Percentiles rank a stretch among this genome's conserved stretches.
phyloP scores from a whole-genome alignment of 1,140 invertebrate genomes.

The Leptonema lineaticorne region DNA sequence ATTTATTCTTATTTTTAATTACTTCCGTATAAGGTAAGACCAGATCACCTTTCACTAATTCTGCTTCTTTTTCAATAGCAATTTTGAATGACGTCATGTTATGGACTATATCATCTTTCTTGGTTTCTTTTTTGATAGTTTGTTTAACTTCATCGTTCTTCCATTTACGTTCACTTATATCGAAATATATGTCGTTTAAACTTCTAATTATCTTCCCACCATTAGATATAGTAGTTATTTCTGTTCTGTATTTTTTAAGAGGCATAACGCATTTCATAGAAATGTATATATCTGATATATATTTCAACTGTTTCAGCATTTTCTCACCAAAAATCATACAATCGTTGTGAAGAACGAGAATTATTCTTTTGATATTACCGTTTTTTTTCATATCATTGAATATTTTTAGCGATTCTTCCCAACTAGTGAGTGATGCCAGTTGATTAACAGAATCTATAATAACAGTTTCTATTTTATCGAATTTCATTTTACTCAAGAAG shows the following conservation, averaged over 20 bases:
- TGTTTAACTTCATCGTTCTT: constrained; percentile 49
- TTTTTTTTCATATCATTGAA: constrained; percentile 42
- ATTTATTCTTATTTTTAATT: constrained; percentile 52
- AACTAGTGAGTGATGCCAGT: constrained; percentile 47
- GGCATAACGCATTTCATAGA: constrained; percentile 46
- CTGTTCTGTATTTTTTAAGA: constrained; percentile 45
- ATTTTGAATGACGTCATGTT: constrained; percentile 61
- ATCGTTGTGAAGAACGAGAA: constrained; percentile 56
- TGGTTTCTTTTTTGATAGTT: constrained; percentile 45
- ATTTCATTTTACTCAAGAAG: constrained; percentile 31
- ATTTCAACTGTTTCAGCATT: constrained; percentile 50
- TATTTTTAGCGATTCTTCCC: constrained; percentile 46
- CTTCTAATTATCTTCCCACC: constrained; percentile 54
- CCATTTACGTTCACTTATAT: constrained; percentile 48
- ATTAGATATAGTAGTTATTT: constrained; percentile 50
- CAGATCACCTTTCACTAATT: constrained; percentile 56
- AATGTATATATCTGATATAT: constrained; percentile 53
- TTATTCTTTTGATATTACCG: constrained; percentile 49
- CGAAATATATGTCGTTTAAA: constrained; percentile 52
- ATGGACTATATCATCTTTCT: constrained; percentile 46
- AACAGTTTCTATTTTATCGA: constrained; percentile 41
- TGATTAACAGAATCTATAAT: constrained; percentile 54
- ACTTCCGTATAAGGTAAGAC: constrained; percentile 59
- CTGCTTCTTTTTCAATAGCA: constrained; percentile 57
- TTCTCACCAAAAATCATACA: constrained; percentile 50